phyloP scores from a whole-genome alignment of 2,888 invertebrate genomes.

The Clitarchus hookeri region DNA sequence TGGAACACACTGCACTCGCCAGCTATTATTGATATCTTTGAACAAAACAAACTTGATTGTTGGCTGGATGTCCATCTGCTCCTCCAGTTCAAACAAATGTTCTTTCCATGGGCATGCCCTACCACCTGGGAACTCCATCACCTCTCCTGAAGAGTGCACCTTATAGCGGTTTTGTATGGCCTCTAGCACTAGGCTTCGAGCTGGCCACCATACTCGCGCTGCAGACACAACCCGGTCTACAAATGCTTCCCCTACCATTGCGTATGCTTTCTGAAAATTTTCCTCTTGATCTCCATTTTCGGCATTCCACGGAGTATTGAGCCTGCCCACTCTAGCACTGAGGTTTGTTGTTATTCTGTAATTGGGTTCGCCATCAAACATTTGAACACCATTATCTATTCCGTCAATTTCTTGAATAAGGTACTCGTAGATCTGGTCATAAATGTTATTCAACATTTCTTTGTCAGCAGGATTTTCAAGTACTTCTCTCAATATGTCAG shows the following conservation, averaged over 20 bases:
- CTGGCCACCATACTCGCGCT: conserved; percentile 83
- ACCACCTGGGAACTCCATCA: conserved; percentile 66
- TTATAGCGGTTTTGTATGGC: conserved; percentile 70
- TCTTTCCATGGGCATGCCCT: conserved; percentile 88
- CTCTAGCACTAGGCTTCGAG: conserved; percentile 72
- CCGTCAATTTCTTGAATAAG: conserved; percentile 95
- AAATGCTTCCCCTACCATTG: conserved; percentile 80
- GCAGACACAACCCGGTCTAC: conserved; percentile 63
- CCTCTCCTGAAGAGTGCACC: conserved; percentile 78
- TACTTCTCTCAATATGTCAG: conserved; percentile 70
- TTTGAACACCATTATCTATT: conserved; percentile 94
- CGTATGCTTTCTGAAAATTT: conserved; percentile 78
- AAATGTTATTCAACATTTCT: conserved; percentile 61
- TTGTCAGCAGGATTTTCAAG: conserved; percentile 56
- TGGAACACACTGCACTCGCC: conserved; percentile 89
- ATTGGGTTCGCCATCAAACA: conserved; percentile 70
- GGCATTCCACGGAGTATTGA: conserved; percentile 86
- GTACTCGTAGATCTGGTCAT: conserved; percentile 76
- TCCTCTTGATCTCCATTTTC: conserved; percentile 59
- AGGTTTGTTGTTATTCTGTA: conserved; percentile 76
- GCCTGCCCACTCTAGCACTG: conserved; percentile 71
- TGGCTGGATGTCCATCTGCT: conserved; percentile 66
- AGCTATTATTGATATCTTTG: conserved; percentile 60
- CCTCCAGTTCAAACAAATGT: conserved; percentile 83
- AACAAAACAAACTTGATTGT: conserved; percentile 75